Base-by-base conservation (phyloP, 2,113 vertebrate genomes). In the Garra rufa region DNA sequence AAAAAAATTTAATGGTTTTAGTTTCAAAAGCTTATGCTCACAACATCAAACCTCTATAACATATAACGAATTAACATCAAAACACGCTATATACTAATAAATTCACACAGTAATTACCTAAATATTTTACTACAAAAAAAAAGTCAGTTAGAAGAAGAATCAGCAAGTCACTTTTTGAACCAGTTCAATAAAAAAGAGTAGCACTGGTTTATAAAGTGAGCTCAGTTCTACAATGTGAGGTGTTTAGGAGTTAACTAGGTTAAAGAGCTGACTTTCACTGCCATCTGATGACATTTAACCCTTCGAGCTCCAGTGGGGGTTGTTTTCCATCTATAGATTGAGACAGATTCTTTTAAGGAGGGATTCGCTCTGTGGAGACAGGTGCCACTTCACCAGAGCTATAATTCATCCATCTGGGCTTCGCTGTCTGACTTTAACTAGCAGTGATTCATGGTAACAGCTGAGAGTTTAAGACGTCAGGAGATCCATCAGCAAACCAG, bases 251-350 rank as follows among this genome's bases (percentile, higher is more conserved):
- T 89, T 1, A 0, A 26, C n/a, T 92, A 93, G 0, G 92, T 97
- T 76, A 90, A 87, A 77, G 91, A 87, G 83, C 97, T 96, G 97
- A 92, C 96, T 3, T 17, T 75, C 71, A 30, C 44, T 28, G 48
- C 14, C 14, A 3, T 21, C 8, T 34, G 11, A 48, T 38, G 17
- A 57, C 34, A 30, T 21, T 38, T 57, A 30, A 75, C 44, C 26
- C 75, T 38, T 76, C 3, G 21, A 61, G 14, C 14, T 78, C 21
- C 1, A 9, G 38, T 11, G 38, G n/a, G 76, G 24, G 57, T 13
- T 19, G 15, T 41, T 79, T 79, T 79, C 57, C 59, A 80, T 63
- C 55, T 46, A 65, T 65, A 65, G 77, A 63, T 11, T 46, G 13
- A 65, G 77, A 28, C 38, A 1, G 38, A 10, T 24, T 57, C 50